Conservation (phyloP, 1,140 invertebrate species). For the Achroia grisella region DNA sequence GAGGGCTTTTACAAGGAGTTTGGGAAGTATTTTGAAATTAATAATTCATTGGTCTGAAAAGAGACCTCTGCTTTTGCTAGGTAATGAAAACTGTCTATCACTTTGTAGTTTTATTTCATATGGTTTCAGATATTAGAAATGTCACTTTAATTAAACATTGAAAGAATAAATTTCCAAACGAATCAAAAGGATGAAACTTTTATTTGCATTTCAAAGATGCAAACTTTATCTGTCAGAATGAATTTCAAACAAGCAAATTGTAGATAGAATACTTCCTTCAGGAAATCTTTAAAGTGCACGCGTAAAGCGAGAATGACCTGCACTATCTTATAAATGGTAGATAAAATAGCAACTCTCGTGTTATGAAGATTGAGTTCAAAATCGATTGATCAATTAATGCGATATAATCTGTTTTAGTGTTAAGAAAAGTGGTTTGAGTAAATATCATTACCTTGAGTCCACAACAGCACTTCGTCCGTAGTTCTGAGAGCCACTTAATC, state of each 20-base stretch:
- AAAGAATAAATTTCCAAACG: constrained; percentile 5
- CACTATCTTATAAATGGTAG: not conserved
- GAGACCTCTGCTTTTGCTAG: constrained; percentile 89
- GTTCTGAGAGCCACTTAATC: constrained; percentile 2
- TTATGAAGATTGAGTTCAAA: not conserved
- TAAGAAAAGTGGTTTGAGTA: not conserved
- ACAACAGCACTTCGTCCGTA: constrained; percentile 2
- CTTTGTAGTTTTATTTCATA: too few relatives aligned
- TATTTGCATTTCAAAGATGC: constrained; percentile 14
- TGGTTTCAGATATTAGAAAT: too few relatives aligned
- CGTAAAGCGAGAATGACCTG: not conserved
- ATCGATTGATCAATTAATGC: not conserved
- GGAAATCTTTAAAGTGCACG: constrained; percentile 4
- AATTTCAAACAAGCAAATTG: constrained; percentile 5
- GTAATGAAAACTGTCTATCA: constrained; percentile 80
- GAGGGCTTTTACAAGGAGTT: constrained; percentile 88
- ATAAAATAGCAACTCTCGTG: not conserved
- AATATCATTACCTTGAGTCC: constrained; percentile 5
- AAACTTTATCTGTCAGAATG: constrained; percentile 12
- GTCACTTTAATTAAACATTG: too few relatives aligned
- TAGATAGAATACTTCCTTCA: constrained; percentile 1
- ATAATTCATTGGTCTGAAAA: constrained; percentile 95
- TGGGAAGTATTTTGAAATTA: constrained; percentile 87
- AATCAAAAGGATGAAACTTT: constrained; percentile 21
- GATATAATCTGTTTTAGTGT: not conserved